These are phyloP conservation scores for Sipha flava DNA, from an alignment of 1,140 invertebrate genomes.

Conservation along the genomic window DNA sequence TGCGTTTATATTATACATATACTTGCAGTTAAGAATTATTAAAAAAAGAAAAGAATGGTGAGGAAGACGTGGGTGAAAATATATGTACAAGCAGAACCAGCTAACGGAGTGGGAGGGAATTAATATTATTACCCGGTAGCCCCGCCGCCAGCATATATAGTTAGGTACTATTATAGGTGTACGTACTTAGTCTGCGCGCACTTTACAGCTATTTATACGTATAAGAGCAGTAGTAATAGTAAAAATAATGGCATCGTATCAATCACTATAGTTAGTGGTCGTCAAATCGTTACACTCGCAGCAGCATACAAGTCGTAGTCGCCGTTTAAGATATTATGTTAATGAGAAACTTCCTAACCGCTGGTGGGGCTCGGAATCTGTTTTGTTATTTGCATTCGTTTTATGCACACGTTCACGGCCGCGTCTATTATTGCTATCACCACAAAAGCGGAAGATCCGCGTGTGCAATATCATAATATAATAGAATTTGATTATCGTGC, in stretches of 20 bases:
- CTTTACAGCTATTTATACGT: too few species aligned
- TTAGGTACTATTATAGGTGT: background rate
- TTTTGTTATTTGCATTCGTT: slow-evolving; percentile 7
- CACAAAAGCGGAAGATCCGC: too few species aligned
- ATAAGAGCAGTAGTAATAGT: background rate
- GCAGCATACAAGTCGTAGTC: background rate
- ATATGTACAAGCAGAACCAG: too few species aligned
- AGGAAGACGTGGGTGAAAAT: background rate
- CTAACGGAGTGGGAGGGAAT: background rate
- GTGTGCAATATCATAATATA: too few species aligned
- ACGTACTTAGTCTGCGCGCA: background rate
- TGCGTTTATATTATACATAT: too few species aligned
- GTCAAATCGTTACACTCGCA: background rate
- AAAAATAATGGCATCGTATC: slow-evolving; percentile 8
- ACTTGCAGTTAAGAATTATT: too few species aligned
- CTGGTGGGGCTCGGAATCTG: background rate
- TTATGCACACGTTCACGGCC: background rate
- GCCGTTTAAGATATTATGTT: slow-evolving; percentile 15
- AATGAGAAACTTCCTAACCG: slow-evolving; percentile 13
- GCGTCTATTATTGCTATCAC: too few species aligned
- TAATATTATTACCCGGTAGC: slow-evolving; percentile 9
- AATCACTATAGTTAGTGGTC: background rate
- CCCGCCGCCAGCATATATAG: background rate
- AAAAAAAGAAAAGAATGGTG: too few species aligned
- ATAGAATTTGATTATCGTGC: too few species aligned